Evolutionary conservation across 2,113 vertebrate genomes (phyloP).

Genomic region (Pelobates fuscus): DNA sequence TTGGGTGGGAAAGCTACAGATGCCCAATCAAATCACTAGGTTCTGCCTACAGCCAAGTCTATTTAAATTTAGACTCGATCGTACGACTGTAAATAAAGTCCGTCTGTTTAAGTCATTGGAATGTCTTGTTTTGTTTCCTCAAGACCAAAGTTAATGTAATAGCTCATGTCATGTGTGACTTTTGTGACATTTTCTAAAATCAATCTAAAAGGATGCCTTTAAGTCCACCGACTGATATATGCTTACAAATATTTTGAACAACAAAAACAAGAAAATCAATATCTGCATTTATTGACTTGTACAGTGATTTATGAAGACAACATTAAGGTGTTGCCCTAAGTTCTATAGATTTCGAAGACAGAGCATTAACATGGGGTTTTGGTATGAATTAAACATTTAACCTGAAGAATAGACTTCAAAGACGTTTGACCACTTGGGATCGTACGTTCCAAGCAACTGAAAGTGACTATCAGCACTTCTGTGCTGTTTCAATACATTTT

Average conservation of each 20-base stretch:
- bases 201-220: not conserved
- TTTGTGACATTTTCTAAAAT: too few species aligned
- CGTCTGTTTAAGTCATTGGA: too few species aligned
- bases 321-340: not conserved
- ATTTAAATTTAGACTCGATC: too few species aligned
- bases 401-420: not conserved
- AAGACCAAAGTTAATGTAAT: too few species aligned
- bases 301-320: constrained; percentile 28
- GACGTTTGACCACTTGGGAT: not conserved
- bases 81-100: too few species aligned
- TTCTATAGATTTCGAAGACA: constrained; percentile 8
- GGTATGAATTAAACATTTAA: constrained; percentile 33
- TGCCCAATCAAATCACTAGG: too few species aligned
- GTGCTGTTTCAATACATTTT: not conserved
- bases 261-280: constrained; percentile 10
- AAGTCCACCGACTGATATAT: constrained; percentile 7
- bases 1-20: too few species aligned
- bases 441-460: not conserved
- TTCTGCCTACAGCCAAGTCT: too few species aligned
- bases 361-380: constrained; percentile 4
- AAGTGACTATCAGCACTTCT: not conserved
- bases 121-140: too few species aligned
- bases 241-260: constrained; percentile 14
- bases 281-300: not conserved
- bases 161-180: too few species aligned